Percentiles rank a stretch among this genome's conserved stretches.
These are phyloP conservation scores for Pachypeltis micranthus DNA, from an alignment of 1,140 invertebrate species.

Conservation along the genomic window DNA sequence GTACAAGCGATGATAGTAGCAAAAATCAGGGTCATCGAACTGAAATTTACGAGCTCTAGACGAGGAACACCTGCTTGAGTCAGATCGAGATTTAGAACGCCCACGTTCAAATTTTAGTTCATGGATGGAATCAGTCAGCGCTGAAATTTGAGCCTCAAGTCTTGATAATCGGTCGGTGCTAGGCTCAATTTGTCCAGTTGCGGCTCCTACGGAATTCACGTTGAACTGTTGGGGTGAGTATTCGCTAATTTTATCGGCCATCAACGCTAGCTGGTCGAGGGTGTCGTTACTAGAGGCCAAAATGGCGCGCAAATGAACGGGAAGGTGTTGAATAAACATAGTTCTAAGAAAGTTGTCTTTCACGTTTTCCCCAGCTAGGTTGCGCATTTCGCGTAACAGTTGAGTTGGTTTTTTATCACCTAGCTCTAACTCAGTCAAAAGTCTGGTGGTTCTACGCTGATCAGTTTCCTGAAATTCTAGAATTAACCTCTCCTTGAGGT, in stretches of 20 bases:
- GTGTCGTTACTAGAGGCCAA: neutral
- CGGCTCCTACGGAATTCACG: neutral
- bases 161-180: neutral
- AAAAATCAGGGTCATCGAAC: constrained; percentile 1
- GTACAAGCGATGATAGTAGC: constrained; percentile 14
- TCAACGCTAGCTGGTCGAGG: neutral
- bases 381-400: constrained; percentile 27
- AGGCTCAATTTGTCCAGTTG: too few species aligned
- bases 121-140: neutral
- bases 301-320: neutral
- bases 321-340: neutral
- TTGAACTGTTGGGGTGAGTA: too few species aligned
- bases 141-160: neutral
- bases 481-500: too few species aligned
- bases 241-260: constrained; percentile 1
- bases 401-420: constrained; percentile 31
- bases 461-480: too few species aligned
- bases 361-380: constrained; percentile 21
- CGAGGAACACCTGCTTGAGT: too few species aligned
- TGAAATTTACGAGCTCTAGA: neutral
- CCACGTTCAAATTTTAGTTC: neutral
- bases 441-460: too few species aligned
- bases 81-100: too few species aligned
- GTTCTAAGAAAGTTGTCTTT: constrained; percentile 29
- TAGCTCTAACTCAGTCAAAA: too few species aligned